Conservation (phyloP, 2,113 vertebrate species). For the Potamarius usumacintae region DNA sequence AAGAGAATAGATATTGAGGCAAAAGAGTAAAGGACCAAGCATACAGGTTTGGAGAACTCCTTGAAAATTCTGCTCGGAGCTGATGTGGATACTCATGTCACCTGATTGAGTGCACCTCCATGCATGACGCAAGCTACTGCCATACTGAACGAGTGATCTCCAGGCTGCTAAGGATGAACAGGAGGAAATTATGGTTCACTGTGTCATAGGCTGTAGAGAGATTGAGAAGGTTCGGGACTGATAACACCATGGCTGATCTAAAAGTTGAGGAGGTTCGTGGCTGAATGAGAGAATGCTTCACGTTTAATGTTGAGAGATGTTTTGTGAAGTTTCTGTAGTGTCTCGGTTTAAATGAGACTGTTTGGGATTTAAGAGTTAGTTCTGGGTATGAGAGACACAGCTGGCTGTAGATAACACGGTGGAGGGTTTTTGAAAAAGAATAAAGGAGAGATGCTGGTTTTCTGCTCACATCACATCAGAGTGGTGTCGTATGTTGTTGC, state of each 20-base stretch:
- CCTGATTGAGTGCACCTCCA: slow-evolving; percentile 8
- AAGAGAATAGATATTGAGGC: background rate
- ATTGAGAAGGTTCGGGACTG: background rate
- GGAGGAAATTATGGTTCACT: background rate
- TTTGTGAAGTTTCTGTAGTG: background rate
- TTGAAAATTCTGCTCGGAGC: background rate
- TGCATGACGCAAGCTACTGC: slow-evolving; percentile 7
- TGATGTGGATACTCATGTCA: background rate
- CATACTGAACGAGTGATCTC: background rate
- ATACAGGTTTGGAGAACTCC: background rate
- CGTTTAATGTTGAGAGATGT: background rate
- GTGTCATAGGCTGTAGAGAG: background rate
- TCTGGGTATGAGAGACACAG: background rate
- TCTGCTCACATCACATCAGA: background rate
- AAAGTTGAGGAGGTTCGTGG: too few relatives aligned
- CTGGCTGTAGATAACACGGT: background rate
- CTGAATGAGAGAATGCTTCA: background rate
- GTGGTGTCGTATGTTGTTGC: background rate
- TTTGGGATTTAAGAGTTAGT: background rate
- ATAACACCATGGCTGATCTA: background rate
- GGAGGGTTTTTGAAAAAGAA: background rate
- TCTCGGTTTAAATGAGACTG: background rate
- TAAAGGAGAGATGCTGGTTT: background rate
- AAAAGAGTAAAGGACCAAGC: background rate
- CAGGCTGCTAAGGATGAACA: background rate